Percentiles rank a stretch among this genome's conserved stretches.
Conservation (phyloP, 35 echinoderm and acorn worm species). For the Amphiura filiformis region DNA sequence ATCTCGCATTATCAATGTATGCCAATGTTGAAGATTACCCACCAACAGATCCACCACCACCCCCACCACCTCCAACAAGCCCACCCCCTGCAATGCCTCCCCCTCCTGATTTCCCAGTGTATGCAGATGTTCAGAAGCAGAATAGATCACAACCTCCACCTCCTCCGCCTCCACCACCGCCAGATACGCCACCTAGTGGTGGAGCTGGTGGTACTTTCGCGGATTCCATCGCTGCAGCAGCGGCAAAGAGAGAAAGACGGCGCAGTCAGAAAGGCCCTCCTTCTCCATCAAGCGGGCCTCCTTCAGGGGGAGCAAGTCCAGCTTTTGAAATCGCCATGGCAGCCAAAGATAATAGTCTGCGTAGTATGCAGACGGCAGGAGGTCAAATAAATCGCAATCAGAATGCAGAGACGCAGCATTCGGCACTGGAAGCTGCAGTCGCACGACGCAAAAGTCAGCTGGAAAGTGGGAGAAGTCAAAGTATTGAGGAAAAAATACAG, state of each 20-base stretch:
- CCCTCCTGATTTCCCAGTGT: slow-evolving; percentile 20
- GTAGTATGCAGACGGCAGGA: slow-evolving; percentile 8
- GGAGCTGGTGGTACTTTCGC: slow-evolving; percentile 3
- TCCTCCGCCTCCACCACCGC: slow-evolving; percentile 6
- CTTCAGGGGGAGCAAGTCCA: not conserved
- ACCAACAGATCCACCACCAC: not conserved
- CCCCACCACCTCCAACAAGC: not conserved
- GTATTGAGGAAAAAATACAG: slow-evolving; percentile 75
- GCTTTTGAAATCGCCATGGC: slow-evolving; percentile 75
- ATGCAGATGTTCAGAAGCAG: not conserved
- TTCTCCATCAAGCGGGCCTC: not conserved
- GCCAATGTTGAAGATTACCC: not conserved
- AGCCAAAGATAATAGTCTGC: slow-evolving; percentile 42
- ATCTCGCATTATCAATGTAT: not conserved
- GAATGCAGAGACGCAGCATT: slow-evolving; percentile 61
- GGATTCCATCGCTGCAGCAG: slow-evolving; percentile 59
- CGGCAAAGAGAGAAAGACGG: slow-evolving; percentile 52
- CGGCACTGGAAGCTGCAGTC: slow-evolving; percentile 63
- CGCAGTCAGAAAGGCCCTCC: not conserved
- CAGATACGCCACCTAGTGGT: not conserved
- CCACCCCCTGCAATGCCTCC: slow-evolving; percentile 9
- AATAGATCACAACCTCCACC: not conserved
- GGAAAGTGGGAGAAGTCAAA: slow-evolving; percentile 23
- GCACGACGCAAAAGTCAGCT: slow-evolving; percentile 68
- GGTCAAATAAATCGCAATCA: slow-evolving; percentile 58